Percentiles rank a stretch among this genome's conserved stretches.
Evolutionary conservation across 2,888 invertebrate species (phyloP).

Genomic region (Diarsia dahlii): DNA sequence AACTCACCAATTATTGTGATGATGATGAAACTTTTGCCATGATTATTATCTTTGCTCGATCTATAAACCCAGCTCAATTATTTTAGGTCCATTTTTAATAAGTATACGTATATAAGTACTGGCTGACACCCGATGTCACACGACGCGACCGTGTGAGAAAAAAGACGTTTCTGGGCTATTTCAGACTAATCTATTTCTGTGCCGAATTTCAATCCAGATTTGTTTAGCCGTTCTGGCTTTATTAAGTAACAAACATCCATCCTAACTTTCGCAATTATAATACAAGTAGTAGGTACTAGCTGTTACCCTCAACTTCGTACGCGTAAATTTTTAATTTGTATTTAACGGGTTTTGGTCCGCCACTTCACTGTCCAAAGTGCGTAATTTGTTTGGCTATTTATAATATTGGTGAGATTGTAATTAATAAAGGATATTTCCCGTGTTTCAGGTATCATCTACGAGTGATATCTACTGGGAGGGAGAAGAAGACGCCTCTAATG

Average conservation of each 20-base stretch:
- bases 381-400: too few species aligned
- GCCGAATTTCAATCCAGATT: not conserved
- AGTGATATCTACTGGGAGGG: slow-evolving; percentile 86
- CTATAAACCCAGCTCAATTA: not conserved
- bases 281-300: too few species aligned
- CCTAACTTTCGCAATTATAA: not conserved
- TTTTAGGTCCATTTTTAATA: not conserved
- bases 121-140: too few species aligned
- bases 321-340: too few species aligned
- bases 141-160: not conserved
- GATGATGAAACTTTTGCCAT: not conserved
- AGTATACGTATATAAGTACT: not conserved
- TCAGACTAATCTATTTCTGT: not conserved
- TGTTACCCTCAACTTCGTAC: too few species aligned
- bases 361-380: too few species aligned
- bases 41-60: not conserved
- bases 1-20: not conserved
- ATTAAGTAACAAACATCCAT: not conserved
- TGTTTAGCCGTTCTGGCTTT: not conserved
- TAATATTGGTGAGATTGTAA: not conserved
- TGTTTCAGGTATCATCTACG: slow-evolving; percentile 79
- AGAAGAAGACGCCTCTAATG: slow-evolving; percentile 81
- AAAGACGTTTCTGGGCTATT: not conserved
- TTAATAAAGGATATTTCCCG: not conserved
- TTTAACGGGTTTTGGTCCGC: too few species aligned